Percentiles rank a stretch among this genome's conserved stretches.
Evolutionary conservation across 2,113 vertebrate genomes (phyloP).

Genomic region (Regulus satrapa): DNA sequence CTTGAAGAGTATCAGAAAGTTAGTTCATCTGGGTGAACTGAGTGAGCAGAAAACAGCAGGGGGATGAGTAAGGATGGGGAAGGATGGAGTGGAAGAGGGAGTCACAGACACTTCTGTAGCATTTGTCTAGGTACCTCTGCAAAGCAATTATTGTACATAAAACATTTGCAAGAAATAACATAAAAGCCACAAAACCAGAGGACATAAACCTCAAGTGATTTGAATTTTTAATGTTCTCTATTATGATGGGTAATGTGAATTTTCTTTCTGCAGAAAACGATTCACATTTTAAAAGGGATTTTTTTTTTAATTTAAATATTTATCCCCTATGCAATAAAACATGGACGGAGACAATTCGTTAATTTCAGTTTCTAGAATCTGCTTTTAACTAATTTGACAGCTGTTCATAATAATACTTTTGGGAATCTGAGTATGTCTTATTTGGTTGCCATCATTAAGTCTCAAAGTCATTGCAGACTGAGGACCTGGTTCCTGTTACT

Average conservation of each 20-base stretch:
- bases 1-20: neutral
- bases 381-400: neutral
- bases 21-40: neutral
- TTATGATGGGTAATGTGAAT: neutral
- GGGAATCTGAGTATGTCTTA: neutral
- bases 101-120: neutral
- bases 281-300: neutral
- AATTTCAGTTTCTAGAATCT: neutral
- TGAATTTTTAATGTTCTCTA: neutral
- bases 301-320: neutral
- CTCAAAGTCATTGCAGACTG: neutral
- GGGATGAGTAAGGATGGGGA: rapidly evolving
- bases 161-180: neutral
- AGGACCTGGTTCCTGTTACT: neutral
- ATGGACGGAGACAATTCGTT: neutral
- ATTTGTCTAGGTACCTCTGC: neutral
- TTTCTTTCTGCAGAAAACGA: neutral
- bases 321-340: neutral
- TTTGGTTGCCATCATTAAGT: neutral
- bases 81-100: neutral
- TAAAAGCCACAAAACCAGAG: neutral
- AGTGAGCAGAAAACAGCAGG: neutral
- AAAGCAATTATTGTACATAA: neutral
- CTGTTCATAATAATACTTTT: neutral
- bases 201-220: neutral